These are phyloP conservation scores for Pantherophis vulpinus DNA, from an alignment of 2,797 vertebrate species.

Conservation along the genomic window DNA sequence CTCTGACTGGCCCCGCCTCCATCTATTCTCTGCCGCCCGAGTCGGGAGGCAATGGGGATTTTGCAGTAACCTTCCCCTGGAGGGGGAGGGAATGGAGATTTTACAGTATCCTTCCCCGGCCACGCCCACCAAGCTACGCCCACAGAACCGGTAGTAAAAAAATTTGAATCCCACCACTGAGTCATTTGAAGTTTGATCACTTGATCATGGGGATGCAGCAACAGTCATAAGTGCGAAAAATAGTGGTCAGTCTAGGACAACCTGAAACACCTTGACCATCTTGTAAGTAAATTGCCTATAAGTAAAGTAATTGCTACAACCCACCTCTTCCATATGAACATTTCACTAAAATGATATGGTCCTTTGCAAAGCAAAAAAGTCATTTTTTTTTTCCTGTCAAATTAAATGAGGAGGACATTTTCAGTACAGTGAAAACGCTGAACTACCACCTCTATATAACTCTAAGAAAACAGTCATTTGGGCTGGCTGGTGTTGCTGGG, in stretches of 20 bases:
- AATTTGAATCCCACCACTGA: no score
- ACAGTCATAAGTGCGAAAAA: neutral
- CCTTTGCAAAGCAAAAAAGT: neutral
- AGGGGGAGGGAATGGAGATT: no score
- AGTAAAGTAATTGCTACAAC: neutral
- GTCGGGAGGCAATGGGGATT: no score
- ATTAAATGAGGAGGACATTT: neutral
- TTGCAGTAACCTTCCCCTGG: no score
- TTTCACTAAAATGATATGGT: neutral
- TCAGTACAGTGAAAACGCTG: neutral
- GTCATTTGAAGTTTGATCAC: neutral
- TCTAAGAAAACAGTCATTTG: neutral
- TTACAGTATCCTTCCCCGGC: no score
- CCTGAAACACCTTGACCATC: neutral
- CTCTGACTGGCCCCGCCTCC: no score
- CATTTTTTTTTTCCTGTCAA: neutral
- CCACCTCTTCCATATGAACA: neutral
- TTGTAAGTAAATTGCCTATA: neutral
- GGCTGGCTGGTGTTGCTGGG: neutral
- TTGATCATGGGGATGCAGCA: neutral
- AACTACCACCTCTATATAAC: neutral
- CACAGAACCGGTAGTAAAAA: no score
- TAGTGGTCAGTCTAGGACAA: neutral
- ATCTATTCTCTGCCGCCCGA: no score
- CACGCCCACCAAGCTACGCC: no score